Conservation (phyloP, 2,888 invertebrate species). For the Silvanus unidentatus region DNA sequence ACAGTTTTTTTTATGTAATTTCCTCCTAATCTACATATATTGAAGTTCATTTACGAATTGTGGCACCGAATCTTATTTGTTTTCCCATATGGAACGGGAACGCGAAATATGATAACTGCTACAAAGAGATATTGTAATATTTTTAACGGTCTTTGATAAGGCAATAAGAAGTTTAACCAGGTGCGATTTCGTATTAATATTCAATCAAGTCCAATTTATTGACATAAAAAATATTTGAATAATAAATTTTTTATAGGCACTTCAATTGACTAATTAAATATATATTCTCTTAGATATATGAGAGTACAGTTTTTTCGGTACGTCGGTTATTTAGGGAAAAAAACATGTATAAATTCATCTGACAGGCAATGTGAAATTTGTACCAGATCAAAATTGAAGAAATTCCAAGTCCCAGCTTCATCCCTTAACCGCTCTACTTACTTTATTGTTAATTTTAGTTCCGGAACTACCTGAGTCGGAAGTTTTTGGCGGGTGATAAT, state of each 20-base stretch:
- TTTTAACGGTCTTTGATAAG: too few species aligned
- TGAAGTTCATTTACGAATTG: too few species aligned
- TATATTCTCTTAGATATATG: too few species aligned
- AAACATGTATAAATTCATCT: not conserved
- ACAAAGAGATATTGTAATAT: too few species aligned
- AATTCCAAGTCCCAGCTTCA: conserved; percentile 11
- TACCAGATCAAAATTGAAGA: conserved; percentile 15
- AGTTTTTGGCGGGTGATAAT: conserved; percentile 39
- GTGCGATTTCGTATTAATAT: not conserved
- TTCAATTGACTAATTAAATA: too few species aligned
- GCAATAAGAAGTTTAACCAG: too few species aligned
- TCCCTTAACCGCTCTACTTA: conserved; percentile 17
- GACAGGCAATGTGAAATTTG: not conserved
- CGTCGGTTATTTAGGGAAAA: not conserved
- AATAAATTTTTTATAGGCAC: not conserved
- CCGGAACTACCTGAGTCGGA: conserved; percentile 42
- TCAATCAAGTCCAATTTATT: conserved; percentile 1
- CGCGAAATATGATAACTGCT: too few species aligned
- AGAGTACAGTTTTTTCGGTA: not conserved
- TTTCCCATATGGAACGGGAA: too few species aligned
- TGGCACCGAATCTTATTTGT: too few species aligned
- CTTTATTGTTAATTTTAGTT: conserved; percentile 20
- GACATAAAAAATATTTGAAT: not conserved
- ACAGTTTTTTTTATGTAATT: too few species aligned
- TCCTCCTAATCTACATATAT: too few species aligned